Evolutionary conservation across 2,797 vertebrate genomes (phyloP), one percentile per base, ranked within the genome.

Genomic region (Alauda arvensis): DNA sequence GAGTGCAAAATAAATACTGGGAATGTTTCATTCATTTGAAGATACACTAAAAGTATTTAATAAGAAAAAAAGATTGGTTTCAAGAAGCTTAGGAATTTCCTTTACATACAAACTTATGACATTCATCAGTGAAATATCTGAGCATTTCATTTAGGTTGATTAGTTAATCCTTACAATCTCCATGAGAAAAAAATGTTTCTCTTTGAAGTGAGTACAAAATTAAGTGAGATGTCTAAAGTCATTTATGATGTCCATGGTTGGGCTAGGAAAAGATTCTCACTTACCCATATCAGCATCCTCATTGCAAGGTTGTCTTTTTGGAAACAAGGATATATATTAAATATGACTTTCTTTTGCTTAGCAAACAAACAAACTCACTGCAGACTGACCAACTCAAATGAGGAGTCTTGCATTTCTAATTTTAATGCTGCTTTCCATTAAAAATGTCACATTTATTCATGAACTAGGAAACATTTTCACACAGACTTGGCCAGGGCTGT

Each of bases 271-370:
- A 92, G 37, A 82, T 82, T 91, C 83, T 94, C 89, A 94, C 92
- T 95, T 94, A 94, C 94, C 94, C 33, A 3, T 62, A 68, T 91
- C 93, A 80, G 88, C 88, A 93, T 94, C 93, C 93, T 93, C 94
- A 91, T 71, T 93, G 93, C 91, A 92, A 94, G 91, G 81, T 93
- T 89, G 93, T 95, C 94, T 94, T 94, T 95, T 94, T 94, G 93
- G 94, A 94, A 94, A 92, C 78, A 94, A 94, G 93, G 89, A 94
- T 65, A 94, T 77, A 92, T 59, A 92, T 94, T 95, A 94, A 95
- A 94, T 43, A 75, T 56, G 26, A 86, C 78, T 89, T 43, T 83
- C 51, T 93, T 93, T 92, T 79, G 77, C 40, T 94, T 77, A 84
- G 28, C 55, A 77, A 94, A 90, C 62, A 92, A 79, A 83, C 65